A percentile compares a stretch with the other conserved stretches of the same genome.
phyloP scores from a whole-genome alignment of 2,797 vertebrate genomes.

The Phalanger gymnotis region DNA sequence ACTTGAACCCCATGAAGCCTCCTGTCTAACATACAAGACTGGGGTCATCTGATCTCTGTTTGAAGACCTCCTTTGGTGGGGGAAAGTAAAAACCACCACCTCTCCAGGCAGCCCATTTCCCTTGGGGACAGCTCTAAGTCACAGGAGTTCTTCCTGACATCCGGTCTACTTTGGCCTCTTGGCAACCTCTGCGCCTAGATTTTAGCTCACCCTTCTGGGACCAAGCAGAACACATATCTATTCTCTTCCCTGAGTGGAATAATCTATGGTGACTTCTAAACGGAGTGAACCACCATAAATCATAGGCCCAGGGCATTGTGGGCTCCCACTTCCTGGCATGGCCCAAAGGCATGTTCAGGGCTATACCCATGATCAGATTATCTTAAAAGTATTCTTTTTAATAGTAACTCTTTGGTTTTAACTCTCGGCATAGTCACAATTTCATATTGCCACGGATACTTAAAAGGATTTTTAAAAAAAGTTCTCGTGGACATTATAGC shows the following conservation, averaged over 20 bases:
- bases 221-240: neutral
- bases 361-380: neutral
- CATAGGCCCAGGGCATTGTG: neutral
- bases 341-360: neutral
- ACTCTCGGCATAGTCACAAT: neutral
- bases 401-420: neutral
- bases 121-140: neutral
- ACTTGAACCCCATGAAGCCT: neutral
- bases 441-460: no score
- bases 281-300: neutral
- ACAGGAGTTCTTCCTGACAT: neutral
- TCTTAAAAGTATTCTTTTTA: neutral
- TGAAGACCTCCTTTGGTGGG: neutral
- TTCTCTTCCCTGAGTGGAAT: neutral
- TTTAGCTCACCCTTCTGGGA: neutral
- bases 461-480: no score
- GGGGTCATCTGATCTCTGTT: neutral
- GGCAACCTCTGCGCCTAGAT: neutral
- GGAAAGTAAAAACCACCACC: no score
- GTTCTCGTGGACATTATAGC: neutral
- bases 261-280: neutral
- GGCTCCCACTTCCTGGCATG: neutral
- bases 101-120: no score
- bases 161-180: neutral
- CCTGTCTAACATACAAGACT: neutral